Evolutionary conservation across 2,888 invertebrate species (phyloP), one percentile per base, ranked within the genome.

Genomic region (Drosophila kuntzei): DNA sequence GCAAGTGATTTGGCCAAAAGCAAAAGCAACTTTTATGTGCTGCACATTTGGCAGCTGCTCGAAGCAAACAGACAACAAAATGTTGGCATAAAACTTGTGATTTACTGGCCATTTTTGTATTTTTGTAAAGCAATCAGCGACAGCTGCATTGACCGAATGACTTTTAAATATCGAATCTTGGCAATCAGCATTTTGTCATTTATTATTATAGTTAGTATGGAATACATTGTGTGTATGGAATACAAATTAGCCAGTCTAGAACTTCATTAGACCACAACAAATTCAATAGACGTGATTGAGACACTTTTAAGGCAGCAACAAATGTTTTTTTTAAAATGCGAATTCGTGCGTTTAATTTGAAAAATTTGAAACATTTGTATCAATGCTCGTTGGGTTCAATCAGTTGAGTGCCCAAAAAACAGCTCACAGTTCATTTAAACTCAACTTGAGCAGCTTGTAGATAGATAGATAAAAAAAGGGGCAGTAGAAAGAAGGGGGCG

Each of bases 71-170:
- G 4, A 32, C 37, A 37, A 39, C n/a, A 78, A 80, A 84, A 70
- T 70, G 60, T 37, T 76, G 71, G 74, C 76, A 85, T 86, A 74
- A 86, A 79, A 74, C 64, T 70, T 69, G 76, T 76, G 86, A 83
- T 85, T 87, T 85, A 87, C 66, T 81, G 76, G 39, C 53, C 57
- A 66, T 66, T 76, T n/a, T n/a, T n/a, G n/a, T n/a, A n/a, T n/a
- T n/a, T n/a, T 63, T 39, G 12, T 34, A 50, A 47, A 57, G 82
- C 79, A 83, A 83, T 83, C 83, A 87, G 88, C 72, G 83, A 79
- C 88, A 83, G 88, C 79, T 87, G 82, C 87, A 82, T 58, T 71
- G 77, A 47, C 61, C 64, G 70, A 87, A 87, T 78, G 67, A 68
- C 69, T 72, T 78, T 80, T 84, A 82, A 84, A 71, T 76, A 80